Base-by-base conservation (phyloP, 2,113 vertebrate species). In the Casuarius casuarius region DNA sequence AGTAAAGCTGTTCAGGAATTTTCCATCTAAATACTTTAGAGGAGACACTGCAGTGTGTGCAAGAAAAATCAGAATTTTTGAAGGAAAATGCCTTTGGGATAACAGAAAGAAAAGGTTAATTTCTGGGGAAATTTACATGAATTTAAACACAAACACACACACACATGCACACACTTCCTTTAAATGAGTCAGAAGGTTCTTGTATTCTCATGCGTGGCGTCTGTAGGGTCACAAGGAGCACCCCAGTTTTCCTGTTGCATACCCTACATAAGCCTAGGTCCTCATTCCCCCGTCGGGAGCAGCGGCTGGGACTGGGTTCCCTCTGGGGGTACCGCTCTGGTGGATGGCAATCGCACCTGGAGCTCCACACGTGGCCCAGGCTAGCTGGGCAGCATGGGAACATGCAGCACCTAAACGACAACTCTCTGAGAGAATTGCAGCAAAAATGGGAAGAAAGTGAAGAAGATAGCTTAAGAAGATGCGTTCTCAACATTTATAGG, bases 101-200 rank as follows among this genome's bases (percentile, higher is more conserved):
- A 74, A 74, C 11, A 77, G 10, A 61, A 81, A 80, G 12, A 56
- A 78, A n/a, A n/a, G 22, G 3, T 59, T 68, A 0, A 59, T 72
- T 95, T 75, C 72, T 67, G 31, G 10, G 13, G 5, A 46, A 74
- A 44, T n/a, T 87, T 72, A 19, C 31, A 31, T 1, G 0, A 56
- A 54, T 75, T 9, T 38, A 77, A 67, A 22, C 16, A 18, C 28
- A 54, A 21, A 26, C 31, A 23, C 1, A 0, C 0, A 23, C 1
- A 0, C 0, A 1, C 12, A 7, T 35, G 31, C 5, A 16, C 1
- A 2, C 0, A 3, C 1, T 5, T 40, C 49, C 5, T 38, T 65
- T 7, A 44, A 51, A 8, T 10, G 35, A 68, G 33, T 48, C 75
- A 70, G 67, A 54, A 62, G 4, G 12, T 13, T 75, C 71, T 61